phyloP scores from a whole-genome alignment of 2,888 invertebrate genomes.

The Agriopis leucophaearia region DNA sequence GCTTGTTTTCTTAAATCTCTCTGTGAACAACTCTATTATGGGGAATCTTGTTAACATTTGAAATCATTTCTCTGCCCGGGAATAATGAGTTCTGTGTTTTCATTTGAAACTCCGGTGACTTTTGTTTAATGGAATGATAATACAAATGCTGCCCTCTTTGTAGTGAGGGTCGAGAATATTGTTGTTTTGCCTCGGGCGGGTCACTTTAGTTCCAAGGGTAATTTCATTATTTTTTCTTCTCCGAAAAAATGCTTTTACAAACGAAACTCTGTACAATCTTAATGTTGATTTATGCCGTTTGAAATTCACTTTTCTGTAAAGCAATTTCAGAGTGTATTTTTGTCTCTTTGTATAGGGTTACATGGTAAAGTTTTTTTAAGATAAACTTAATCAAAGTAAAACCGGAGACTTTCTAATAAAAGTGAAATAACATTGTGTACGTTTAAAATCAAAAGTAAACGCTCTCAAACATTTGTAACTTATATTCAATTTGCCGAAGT shows the following conservation, averaged over 20 bases:
- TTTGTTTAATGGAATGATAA: slow-evolving; percentile 87
- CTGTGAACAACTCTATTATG: slow-evolving; percentile 83
- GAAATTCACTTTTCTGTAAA: slow-evolving; percentile 65
- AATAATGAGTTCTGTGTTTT: slow-evolving; percentile 86
- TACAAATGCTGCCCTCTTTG: slow-evolving; percentile 83
- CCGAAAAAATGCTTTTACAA: slow-evolving; percentile 70
- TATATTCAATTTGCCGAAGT: slow-evolving; percentile 32
- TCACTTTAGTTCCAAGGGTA: slow-evolving; percentile 82
- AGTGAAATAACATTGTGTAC: not conserved
- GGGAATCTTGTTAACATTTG: slow-evolving; percentile 85
- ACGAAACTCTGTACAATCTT: slow-evolving; percentile 72
- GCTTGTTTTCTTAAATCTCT: slow-evolving; percentile 84
- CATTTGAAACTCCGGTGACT: slow-evolving; percentile 85
- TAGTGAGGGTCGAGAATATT: slow-evolving; percentile 79
- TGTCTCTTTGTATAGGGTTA: slow-evolving; percentile 46
- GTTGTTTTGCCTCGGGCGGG: slow-evolving; percentile 81
- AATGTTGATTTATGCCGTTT: slow-evolving; percentile 71
- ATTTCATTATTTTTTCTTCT: slow-evolving; percentile 75
- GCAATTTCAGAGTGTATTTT: slow-evolving; percentile 57
- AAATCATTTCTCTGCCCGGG: slow-evolving; percentile 83
- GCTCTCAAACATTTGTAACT: slow-evolving; percentile 11
- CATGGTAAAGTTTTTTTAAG: slow-evolving; percentile 5
- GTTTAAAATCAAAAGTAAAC: not conserved
- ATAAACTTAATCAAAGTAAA: not conserved
- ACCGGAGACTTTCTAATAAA: not conserved